Evolutionary conservation across 2,113 vertebrate genomes (phyloP).

Genomic region (Pyrgilauda ruficollis): DNA sequence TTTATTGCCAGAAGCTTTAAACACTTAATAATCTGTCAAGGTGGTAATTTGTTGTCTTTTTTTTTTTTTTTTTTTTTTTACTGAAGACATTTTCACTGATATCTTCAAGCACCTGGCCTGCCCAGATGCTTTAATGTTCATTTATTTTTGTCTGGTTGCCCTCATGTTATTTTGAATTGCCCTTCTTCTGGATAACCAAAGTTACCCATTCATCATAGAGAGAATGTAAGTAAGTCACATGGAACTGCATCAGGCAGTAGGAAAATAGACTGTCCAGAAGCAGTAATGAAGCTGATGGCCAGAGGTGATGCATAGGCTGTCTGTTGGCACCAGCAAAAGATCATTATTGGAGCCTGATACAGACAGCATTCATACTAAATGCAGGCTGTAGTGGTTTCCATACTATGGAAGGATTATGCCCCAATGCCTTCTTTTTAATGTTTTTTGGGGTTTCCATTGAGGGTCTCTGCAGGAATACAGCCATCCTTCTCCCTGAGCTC

Average conservation of each 20-base stretch:
- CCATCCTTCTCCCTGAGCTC: not conserved
- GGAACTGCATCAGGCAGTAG: not conserved
- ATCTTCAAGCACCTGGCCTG: not conserved
- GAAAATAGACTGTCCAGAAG: not conserved
- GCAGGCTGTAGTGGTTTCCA: not conserved
- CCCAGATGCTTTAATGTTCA: not conserved
- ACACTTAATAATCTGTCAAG: slow-evolving; percentile 53
- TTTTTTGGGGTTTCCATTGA: not conserved
- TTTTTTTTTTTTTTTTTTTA: not conserved
- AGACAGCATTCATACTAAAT: not conserved
- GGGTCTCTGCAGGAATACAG: not conserved
- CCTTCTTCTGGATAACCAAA: not conserved
- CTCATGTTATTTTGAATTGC: not conserved
- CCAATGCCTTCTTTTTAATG: not conserved
- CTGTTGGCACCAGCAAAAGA: not conserved
- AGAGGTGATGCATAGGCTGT: not conserved
- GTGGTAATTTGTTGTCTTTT: not conserved
- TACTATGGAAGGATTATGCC: not conserved
- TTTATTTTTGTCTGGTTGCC: not conserved
- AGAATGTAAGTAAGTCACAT: not conserved
- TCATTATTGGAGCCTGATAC: not conserved
- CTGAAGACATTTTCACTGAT: not conserved
- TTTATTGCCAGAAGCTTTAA: slow-evolving; percentile 52
- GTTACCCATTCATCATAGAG: not conserved
- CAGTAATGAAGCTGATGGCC: not conserved